Evolutionary conservation across 92 coral and sea anemone genomes (phyloP).

Genomic region (Porites divaricata): DNA sequence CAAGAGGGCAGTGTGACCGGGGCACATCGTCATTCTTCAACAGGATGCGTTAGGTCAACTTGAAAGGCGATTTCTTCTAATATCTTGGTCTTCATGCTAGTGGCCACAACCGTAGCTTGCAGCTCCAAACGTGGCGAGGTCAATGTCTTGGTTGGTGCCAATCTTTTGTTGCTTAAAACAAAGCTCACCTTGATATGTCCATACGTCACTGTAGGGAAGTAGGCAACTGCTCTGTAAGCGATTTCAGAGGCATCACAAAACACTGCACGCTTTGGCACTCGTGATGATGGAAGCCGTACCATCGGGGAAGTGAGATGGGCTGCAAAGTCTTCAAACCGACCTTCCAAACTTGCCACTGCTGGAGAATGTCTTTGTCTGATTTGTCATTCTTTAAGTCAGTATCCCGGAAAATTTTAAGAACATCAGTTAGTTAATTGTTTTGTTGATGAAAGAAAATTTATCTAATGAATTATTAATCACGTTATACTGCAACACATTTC

Average conservation of each 20-base stretch:
- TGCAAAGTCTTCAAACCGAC: conserved; percentile 8
- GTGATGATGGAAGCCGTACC: neutral
- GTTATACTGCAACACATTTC: too few relatives aligned
- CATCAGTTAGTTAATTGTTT: too few relatives aligned
- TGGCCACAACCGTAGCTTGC: conserved; percentile 43
- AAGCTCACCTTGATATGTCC: conserved; percentile 4
- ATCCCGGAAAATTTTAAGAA: too few relatives aligned
- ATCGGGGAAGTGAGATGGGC: neutral
- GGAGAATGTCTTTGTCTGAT: conserved; percentile 11
- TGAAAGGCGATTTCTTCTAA: conserved; percentile 27
- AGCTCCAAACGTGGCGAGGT: conserved; percentile 49
- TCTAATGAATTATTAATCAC: too few relatives aligned
- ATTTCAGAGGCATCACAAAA: too few relatives aligned
- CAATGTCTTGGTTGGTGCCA: conserved; percentile 42
- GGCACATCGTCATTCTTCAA: neutral
- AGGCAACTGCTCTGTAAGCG: too few relatives aligned
- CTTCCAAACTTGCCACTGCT: conserved; percentile 41
- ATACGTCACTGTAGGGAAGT: too few relatives aligned
- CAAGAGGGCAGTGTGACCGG: too few relatives aligned
- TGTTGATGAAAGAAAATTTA: too few relatives aligned
- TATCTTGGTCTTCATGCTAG: conserved; percentile 30
- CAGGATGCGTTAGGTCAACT: conserved; percentile 7
- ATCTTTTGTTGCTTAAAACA: conserved; percentile 29
- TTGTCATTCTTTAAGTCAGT: too few relatives aligned
- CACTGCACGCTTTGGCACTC: too few relatives aligned